These are phyloP conservation scores for Tetropium fuscum DNA, from an alignment of 2,888 invertebrate genomes.

Conservation along the genomic window DNA sequence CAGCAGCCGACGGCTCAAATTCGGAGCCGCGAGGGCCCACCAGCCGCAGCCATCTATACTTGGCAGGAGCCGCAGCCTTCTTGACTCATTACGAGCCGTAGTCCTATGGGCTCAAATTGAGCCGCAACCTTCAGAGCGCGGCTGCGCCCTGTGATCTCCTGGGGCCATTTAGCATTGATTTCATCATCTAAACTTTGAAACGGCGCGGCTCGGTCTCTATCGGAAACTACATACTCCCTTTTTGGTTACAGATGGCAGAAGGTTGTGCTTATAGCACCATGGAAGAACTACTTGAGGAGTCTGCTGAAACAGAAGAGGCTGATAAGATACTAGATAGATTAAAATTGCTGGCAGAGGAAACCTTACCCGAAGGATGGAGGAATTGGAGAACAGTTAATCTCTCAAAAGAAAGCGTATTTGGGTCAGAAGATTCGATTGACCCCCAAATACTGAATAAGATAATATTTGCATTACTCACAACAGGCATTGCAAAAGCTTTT, in stretches of 20 bases:
- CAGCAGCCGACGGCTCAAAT: not conserved
- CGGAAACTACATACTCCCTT: no score
- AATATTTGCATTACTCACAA: not conserved
- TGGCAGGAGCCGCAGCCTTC: no score
- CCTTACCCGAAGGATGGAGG: not conserved
- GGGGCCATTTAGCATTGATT: not conserved
- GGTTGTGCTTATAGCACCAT: not conserved
- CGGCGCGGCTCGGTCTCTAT: no score
- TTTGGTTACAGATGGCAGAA: constrained; percentile 1
- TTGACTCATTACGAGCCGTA: no score
- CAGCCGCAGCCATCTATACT: constrained; percentile 3
- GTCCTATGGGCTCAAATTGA: no score
- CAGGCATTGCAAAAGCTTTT: not conserved
- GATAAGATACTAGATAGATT: not conserved
- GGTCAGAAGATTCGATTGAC: not conserved
- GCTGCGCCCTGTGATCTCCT: not conserved
- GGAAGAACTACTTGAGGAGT: not conserved
- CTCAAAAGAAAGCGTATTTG: not conserved
- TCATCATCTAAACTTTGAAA: no score
- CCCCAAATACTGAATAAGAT: not conserved
- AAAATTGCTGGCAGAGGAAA: not conserved
- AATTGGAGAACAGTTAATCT: not conserved
- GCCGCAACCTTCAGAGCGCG: not conserved
- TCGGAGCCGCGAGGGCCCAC: not conserved
- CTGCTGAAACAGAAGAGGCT: not conserved